Conservation (phyloP, 2,113 vertebrate species). For the Ailuropoda melanoleuca region DNA sequence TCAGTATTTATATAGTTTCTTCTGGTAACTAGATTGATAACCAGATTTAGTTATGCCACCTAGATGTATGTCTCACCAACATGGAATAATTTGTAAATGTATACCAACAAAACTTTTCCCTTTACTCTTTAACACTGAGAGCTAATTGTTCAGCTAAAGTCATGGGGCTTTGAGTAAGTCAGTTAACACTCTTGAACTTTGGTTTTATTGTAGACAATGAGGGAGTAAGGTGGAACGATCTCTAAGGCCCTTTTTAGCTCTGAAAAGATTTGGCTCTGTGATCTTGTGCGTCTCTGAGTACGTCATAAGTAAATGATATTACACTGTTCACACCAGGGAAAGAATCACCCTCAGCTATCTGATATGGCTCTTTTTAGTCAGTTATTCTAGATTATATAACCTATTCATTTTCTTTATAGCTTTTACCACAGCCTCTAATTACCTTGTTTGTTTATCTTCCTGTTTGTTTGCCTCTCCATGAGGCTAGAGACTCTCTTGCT, state of each 20-base stretch:
- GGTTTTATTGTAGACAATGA: background rate
- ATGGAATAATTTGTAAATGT: background rate
- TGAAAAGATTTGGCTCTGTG: constrained; percentile 1
- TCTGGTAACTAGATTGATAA: background rate
- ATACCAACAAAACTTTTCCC: background rate
- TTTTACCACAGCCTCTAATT: background rate
- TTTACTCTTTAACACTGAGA: background rate
- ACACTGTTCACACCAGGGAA: background rate
- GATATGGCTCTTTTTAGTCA: background rate
- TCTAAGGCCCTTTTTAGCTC: background rate
- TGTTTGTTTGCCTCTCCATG: background rate
- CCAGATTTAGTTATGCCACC: background rate
- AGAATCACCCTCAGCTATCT: background rate
- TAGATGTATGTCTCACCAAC: background rate
- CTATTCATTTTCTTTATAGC: background rate
- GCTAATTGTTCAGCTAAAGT: background rate
- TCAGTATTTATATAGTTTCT: background rate
- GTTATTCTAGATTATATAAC: background rate
- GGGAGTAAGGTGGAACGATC: background rate
- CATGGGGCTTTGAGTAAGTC: background rate
- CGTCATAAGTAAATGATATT: constrained; percentile 1
- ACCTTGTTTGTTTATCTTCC: constrained; percentile 1
- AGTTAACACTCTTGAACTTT: background rate
- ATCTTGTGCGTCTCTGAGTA: background rate
- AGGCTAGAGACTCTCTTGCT: background rate